A percentile compares a stretch with the other conserved stretches of the same genome.
phyloP scores from a whole-genome alignment of 1,140 invertebrate species.

The Pachypsylla venusta region DNA sequence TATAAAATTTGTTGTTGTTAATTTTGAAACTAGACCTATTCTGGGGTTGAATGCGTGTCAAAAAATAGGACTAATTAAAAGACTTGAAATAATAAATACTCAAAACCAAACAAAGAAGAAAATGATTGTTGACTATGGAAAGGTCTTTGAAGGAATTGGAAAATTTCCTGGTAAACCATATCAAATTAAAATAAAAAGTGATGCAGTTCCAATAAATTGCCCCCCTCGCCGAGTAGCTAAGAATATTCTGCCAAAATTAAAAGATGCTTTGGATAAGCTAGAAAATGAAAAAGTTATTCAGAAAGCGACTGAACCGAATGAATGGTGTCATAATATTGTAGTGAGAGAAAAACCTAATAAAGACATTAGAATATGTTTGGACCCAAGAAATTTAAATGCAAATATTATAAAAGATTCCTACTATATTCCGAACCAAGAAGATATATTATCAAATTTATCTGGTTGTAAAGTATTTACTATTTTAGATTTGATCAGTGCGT shows the following conservation, averaged over 20 bases:
- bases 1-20: background rate
- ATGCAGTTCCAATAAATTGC: background rate
- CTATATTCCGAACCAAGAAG: background rate
- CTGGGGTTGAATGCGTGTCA: background rate
- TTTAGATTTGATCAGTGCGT: constrained; percentile 18
- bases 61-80: background rate
- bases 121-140: no score
- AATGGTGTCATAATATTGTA: no score
- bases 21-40: background rate
- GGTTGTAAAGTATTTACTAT: constrained; percentile 10
- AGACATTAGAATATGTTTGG: background rate
- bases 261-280: no score
- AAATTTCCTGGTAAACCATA: background rate
- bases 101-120: background rate
- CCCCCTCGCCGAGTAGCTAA: background rate
- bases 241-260: constrained; percentile 26
- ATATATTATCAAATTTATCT: background rate
- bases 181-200: background rate
- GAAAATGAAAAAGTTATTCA: no score
- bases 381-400: background rate
- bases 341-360: background rate
- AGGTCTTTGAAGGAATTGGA: background rate
- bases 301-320: no score
- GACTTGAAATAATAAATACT: background rate
- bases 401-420: background rate